Base-by-base conservation (phyloP, 2,113 vertebrate genomes). In the Macheiramphus alcinus region DNA sequence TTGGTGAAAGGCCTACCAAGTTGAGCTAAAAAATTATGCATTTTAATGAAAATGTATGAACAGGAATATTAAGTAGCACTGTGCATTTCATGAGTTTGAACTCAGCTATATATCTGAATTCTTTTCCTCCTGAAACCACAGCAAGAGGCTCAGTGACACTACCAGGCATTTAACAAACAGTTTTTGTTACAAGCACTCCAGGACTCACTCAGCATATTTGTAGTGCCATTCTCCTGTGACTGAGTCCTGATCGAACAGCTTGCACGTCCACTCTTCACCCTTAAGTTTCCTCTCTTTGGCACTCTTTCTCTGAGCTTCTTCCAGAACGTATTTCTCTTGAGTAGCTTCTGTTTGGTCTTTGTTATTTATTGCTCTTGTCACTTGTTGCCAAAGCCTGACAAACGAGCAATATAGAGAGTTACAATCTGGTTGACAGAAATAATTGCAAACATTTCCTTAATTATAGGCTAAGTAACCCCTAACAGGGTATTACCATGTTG, bases 341-440 rank as follows among this genome's bases (percentile, higher is more conserved):
- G 99, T 99, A 90, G 99, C 99, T 98, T 99, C 99, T 31, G 98
- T 99, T 98, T 99, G 99, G 97, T 99, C 99, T 98, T 99, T 99
- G 97, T 98, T 99, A 98, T 98, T 99, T 98, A 99, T 99, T 94
- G 99, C 99, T 93, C 98, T 98, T 27, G 99, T 99, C 95, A 99
- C 99, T 38, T 99, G 99, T 86, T 99, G 99, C 99, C 99, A 99
- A 95, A 99, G 98, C 92, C 99, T 99, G 95, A 80, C n/a, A 93
- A 78, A 88, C 9, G 16, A 96, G 53, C 38, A 97, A 87, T 16
- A 87, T 1, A 66, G 27, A 92, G 26, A 59, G 38, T 89, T 59
- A 96, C 25, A 48, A 65, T 62, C 18, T 43, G 25, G 15, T 48
- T 82, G 43, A 81, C 23, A 89, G 38, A 86, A 80, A 59, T 61